Conservation (phyloP, 2,888 invertebrate species). For the Candidula unifasciata region DNA sequence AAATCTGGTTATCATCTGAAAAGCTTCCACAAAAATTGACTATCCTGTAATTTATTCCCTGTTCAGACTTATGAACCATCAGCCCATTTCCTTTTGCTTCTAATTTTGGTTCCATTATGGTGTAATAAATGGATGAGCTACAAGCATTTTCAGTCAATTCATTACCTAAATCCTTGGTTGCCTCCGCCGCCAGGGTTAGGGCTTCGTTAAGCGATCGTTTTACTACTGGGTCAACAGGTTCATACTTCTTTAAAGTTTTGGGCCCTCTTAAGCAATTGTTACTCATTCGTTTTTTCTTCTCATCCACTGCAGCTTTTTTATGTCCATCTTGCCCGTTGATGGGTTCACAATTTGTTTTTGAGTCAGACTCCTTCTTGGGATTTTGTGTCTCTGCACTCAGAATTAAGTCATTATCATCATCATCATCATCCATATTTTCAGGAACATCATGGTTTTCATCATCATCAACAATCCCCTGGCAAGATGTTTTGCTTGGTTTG, state of each 20-base stretch:
- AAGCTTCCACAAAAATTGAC: conserved; percentile 27
- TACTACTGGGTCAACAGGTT: conserved; percentile 40
- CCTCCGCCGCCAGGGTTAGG: not conserved
- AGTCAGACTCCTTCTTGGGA: not conserved
- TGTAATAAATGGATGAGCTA: conserved; percentile 31
- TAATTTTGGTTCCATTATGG: conserved; percentile 49
- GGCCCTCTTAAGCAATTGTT: conserved; percentile 23
- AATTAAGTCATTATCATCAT: conserved; percentile 20
- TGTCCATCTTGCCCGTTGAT: not conserved
- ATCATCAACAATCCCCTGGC: not conserved
- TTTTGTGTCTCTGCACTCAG: not conserved
- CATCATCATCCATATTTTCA: not conserved
- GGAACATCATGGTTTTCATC: conserved; percentile 3
- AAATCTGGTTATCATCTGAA: not conserved
- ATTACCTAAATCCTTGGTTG: not conserved
- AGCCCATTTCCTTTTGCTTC: conserved; percentile 38
- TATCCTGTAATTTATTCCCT: conserved; percentile 30
- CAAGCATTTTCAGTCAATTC: not conserved
- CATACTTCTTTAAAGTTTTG: conserved; percentile 49
- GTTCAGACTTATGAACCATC: conserved; percentile 36
- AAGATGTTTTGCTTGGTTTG: conserved; percentile 27
- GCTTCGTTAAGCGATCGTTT: conserved; percentile 48
- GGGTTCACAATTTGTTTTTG: not conserved
- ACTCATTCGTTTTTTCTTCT: not conserved
- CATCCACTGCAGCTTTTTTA: conserved; percentile 7